phyloP scores from a whole-genome alignment of 2,888 invertebrate species.

The Pterostichus niger region DNA sequence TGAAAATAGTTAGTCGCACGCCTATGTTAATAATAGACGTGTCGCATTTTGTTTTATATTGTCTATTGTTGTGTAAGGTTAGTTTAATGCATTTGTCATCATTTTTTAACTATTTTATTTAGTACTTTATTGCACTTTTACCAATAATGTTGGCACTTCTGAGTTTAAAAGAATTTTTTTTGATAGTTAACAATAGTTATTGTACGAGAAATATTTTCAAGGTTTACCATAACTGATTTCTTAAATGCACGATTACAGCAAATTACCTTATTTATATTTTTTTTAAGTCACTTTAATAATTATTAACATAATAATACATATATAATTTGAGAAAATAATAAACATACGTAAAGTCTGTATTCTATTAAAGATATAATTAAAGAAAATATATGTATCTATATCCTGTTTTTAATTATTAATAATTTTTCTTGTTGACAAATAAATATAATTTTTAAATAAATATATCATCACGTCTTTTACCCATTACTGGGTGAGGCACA shows the following conservation, averaged over 20 bases:
- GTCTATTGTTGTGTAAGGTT: conserved; percentile 25
- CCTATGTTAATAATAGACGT: background rate
- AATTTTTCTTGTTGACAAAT: background rate
- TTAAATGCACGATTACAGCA: too few relatives aligned
- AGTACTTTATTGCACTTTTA: background rate
- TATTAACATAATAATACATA: background rate
- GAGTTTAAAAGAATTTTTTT: too few relatives aligned
- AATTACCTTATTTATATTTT: too few relatives aligned
- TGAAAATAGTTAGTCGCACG: conserved; percentile 20
- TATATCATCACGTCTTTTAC: too few relatives aligned
- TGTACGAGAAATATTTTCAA: too few relatives aligned
- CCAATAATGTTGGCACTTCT: background rate
- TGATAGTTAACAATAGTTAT: background rate
- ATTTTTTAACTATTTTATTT: background rate
- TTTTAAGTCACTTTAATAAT: too few relatives aligned
- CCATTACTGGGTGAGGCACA: too few relatives aligned
- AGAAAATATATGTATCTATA: background rate
- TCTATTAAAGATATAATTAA: background rate
- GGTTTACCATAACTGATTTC: too few relatives aligned
- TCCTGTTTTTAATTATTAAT: background rate
- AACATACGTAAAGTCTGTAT: background rate
- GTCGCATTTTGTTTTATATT: conserved; percentile 12
- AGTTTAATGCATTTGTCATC: conserved; percentile 7
- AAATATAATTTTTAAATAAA: too few relatives aligned
- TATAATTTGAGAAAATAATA: background rate